Evolutionary conservation across 2,113 vertebrate genomes (phyloP).

Genomic region (Epinephelus cyanopodus): DNA sequence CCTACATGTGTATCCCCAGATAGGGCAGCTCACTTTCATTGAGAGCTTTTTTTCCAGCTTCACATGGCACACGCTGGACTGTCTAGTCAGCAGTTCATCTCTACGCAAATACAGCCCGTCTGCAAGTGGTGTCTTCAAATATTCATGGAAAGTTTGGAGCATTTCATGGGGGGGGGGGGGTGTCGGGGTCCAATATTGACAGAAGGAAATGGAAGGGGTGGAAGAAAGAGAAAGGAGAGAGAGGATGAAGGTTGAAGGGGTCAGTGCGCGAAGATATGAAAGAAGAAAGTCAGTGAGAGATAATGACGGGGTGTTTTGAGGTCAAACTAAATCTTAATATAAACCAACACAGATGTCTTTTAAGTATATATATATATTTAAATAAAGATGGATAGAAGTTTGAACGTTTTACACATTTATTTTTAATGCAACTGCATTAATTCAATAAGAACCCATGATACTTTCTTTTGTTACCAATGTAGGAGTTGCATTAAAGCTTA

Average conservation of each 20-base stretch:
- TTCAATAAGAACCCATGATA: not conserved
- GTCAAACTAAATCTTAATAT: no score
- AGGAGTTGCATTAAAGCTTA: not conserved
- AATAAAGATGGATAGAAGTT: not conserved
- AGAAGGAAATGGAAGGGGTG: conserved; percentile 39
- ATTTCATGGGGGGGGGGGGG: no score
- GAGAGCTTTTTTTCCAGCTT: not conserved
- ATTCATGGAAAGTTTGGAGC: conserved; percentile 50
- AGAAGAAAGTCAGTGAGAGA: not conserved
- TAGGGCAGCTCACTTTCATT: conserved; percentile 21
- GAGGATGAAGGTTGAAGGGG: not conserved
- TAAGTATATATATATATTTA: not conserved
- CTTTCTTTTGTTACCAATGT: not conserved
- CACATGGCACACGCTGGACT: not conserved
- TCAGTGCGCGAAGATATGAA: not conserved
- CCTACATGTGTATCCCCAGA: conserved; percentile 35
- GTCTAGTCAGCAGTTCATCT: conserved; percentile 42
- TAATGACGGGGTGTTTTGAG: not conserved
- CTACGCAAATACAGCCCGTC: conserved; percentile 5
- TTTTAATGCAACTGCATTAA: not conserved
- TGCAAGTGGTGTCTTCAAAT: conserved; percentile 46
- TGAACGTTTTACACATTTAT: not conserved
- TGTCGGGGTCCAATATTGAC: conserved; percentile 27
- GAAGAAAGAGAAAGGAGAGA: conserved; percentile 7
- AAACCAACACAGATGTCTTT: not conserved